Percentiles rank a stretch among this genome's conserved stretches.
Evolutionary conservation across 2,113 vertebrate species (phyloP).

Genomic region (Podocnemis expansa): DNA sequence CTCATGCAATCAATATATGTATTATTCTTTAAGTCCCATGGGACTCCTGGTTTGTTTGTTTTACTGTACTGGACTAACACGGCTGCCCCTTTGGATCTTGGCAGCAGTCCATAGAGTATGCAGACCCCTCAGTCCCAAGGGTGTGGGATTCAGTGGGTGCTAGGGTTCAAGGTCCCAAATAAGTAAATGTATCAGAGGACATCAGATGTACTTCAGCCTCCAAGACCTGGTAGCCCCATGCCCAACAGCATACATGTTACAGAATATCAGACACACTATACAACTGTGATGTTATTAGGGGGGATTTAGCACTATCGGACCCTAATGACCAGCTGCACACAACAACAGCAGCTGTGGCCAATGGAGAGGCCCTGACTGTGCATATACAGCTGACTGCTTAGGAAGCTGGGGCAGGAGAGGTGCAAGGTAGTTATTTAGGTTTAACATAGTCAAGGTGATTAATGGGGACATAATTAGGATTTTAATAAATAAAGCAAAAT

Average conservation of each 20-base stretch:
- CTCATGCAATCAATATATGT: too few species aligned
- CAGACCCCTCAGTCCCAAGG: neutral
- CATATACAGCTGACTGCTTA: neutral
- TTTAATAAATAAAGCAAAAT: rapidly evolving
- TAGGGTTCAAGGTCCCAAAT: neutral
- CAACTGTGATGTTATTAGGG: neutral
- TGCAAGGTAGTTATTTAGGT: neutral
- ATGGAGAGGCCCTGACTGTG: neutral
- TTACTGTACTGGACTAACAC: too few species aligned
- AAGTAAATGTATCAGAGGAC: neutral
- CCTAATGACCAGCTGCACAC: neutral
- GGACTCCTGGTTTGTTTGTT: too few species aligned
- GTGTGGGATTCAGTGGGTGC: neutral
- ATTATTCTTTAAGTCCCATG: too few species aligned
- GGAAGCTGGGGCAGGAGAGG: neutral
- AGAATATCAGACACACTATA: too few species aligned
- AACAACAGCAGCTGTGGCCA: neutral
- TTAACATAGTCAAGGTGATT: neutral
- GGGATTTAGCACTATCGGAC: neutral
- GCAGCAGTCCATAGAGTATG: too few species aligned
- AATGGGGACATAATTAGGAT: neutral
- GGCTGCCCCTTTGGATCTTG: too few species aligned
- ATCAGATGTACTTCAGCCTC: neutral
- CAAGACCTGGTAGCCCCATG: too few species aligned
- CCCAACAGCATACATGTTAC: too few species aligned